phyloP scores from a whole-genome alignment of 1,140 invertebrate genomes.

The Fopius arisanus region DNA sequence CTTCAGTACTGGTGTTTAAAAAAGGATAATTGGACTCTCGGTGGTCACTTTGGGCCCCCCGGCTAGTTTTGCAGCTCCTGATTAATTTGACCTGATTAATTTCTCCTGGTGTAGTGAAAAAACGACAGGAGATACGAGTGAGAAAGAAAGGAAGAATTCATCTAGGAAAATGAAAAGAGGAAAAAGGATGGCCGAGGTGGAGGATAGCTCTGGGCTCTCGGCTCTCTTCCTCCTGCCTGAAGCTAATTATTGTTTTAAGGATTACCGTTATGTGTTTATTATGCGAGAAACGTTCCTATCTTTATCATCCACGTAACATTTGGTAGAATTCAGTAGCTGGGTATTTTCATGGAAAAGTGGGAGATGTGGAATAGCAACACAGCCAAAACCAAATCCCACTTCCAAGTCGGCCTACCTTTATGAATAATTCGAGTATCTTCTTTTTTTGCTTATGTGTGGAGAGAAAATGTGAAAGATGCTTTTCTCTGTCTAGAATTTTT shows the following conservation, averaged over 20 bases:
- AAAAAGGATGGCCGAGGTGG: slow-evolving; percentile 16
- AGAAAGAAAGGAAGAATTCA: too few species aligned
- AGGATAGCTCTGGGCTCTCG: slow-evolving; percentile 33
- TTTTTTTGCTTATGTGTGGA: slow-evolving; percentile 17
- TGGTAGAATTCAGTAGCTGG: slow-evolving; percentile 51
- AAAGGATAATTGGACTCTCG: neutral
- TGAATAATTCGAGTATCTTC: slow-evolving; percentile 58
- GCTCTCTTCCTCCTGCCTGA: slow-evolving; percentile 19
- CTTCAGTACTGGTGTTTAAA: neutral
- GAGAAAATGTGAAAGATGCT: neutral
- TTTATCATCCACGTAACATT: slow-evolving; percentile 50
- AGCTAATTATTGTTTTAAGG: slow-evolving; percentile 65
- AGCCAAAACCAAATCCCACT: slow-evolving; percentile 31
- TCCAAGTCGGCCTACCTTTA: slow-evolving; percentile 51
- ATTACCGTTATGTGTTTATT: slow-evolving; percentile 65
- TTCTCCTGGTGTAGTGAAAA: slow-evolving; percentile 35
- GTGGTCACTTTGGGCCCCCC: neutral
- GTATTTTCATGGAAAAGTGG: slow-evolving; percentile 7
- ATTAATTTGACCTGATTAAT: slow-evolving; percentile 48
- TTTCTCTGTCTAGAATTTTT: neutral
- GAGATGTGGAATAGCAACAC: neutral
- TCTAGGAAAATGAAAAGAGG: neutral
- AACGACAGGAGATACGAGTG: slow-evolving; percentile 36
- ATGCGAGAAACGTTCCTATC: slow-evolving; percentile 52
- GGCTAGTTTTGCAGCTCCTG: neutral